phyloP scores from a whole-genome alignment of 2,888 invertebrate species.

The Megastigmus dorsalis region DNA sequence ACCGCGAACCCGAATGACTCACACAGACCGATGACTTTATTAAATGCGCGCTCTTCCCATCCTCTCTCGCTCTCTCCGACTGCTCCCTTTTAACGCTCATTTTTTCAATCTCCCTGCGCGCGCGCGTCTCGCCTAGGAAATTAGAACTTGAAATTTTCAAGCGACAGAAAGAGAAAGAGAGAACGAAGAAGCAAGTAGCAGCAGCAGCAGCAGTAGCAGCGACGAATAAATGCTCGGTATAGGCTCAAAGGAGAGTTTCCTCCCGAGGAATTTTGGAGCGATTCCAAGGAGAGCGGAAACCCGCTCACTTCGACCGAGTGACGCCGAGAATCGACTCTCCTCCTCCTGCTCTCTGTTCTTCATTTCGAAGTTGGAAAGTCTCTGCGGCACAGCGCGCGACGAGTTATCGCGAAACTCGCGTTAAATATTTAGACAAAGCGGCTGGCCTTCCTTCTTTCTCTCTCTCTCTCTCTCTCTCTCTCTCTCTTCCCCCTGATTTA shows the following conservation, averaged over 20 bases:
- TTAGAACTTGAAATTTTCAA: conserved; percentile 30
- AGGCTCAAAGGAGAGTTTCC: conserved; percentile 4
- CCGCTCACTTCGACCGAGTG: conserved; percentile 15
- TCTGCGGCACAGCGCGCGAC: too few species aligned
- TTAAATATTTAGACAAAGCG: conserved; percentile 46
- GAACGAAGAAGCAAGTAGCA: background rate
- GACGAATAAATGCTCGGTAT: conserved; percentile 4
- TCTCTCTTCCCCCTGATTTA: background rate
- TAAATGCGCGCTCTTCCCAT: background rate
- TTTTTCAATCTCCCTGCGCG: background rate
- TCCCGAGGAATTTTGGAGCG: conserved; percentile 46
- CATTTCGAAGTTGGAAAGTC: background rate
- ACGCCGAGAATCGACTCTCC: conserved; percentile 43
- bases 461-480: background rate
- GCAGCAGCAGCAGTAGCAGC: background rate
- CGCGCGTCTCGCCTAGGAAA: background rate
- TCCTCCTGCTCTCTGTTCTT: background rate
- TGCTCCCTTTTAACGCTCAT: background rate
- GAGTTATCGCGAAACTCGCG: conserved; percentile 28
- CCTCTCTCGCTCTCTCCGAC: background rate
- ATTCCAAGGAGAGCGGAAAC: conserved; percentile 48
- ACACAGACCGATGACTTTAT: background rate
- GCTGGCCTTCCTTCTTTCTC: background rate
- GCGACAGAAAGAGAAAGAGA: background rate
- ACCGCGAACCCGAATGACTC: conserved; percentile 25